These are phyloP conservation scores for Caloenas nicobarica DNA, from an alignment of 2,113 vertebrate genomes.

Conservation along the genomic window DNA sequence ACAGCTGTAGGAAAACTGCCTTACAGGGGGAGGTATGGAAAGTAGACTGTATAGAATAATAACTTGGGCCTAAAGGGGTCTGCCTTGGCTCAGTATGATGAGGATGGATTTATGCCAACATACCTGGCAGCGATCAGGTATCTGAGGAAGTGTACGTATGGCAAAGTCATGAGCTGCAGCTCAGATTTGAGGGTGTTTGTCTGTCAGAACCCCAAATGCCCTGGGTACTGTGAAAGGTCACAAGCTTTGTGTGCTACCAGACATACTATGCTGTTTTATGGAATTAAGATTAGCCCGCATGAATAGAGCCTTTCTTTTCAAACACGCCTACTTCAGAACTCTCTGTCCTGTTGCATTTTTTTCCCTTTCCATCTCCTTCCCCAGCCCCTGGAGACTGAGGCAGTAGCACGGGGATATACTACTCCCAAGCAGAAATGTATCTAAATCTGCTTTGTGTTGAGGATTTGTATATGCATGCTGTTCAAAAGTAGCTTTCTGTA, in stretches of 20 bases:
- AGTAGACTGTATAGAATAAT: background rate
- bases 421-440: background rate
- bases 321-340: background rate
- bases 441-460: background rate
- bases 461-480: background rate
- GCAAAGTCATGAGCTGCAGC: background rate
- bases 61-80: background rate
- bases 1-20: background rate
- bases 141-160: background rate
- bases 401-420: background rate
- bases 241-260: slow-evolving; percentile 3
- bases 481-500: background rate
- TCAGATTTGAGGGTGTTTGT: background rate
- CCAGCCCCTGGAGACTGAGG: background rate
- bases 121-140: background rate
- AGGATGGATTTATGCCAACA: background rate
- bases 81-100: background rate
- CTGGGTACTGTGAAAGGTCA: background rate
- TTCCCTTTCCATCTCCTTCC: background rate
- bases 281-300: slow-evolving; percentile 24
- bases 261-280: background rate
- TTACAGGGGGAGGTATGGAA: background rate
- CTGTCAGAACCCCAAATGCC: background rate
- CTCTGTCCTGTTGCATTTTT: background rate
- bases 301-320: slow-evolving; percentile 48